Evolutionary conservation across 2,888 invertebrate species (phyloP).

Genomic region (Eristalinus aeneus): DNA sequence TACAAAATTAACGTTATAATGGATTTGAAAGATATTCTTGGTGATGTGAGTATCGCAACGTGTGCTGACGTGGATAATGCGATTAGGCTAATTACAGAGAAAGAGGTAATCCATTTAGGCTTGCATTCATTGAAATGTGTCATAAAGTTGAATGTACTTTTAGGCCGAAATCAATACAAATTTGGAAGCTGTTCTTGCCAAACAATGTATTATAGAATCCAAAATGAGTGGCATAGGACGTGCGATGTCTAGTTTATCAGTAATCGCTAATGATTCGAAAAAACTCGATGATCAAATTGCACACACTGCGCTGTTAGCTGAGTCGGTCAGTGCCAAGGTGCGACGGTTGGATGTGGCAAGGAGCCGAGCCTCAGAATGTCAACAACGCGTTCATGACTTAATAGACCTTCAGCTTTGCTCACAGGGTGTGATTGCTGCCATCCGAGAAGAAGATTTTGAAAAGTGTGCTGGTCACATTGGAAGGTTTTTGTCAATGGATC

Average conservation of each 20-base stretch:
- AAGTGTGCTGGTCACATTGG: constrained; percentile 97
- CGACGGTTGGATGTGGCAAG: constrained; percentile 93
- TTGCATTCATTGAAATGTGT: constrained; percentile 6
- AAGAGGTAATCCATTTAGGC: constrained; percentile 72
- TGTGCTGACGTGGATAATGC: constrained; percentile 82
- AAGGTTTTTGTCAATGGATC: constrained; percentile 95
- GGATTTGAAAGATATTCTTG: constrained; percentile 72
- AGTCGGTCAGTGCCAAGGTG: constrained; percentile 97
- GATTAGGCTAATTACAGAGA: constrained; percentile 73
- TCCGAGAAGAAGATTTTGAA: constrained; percentile 97
- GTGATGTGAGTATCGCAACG: constrained; percentile 78
- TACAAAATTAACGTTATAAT: constrained; percentile 36
- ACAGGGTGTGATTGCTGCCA: constrained; percentile 97
- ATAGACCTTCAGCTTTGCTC: constrained; percentile 97
- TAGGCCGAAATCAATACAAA: constrained; percentile 87
- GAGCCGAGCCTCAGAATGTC: constrained; percentile 96
- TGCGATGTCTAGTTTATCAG: constrained; percentile 89
- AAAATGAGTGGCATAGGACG: constrained; percentile 91
- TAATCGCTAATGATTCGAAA: constrained; percentile 89
- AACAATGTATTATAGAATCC: constrained; percentile 89
- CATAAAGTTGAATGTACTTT: constrained; percentile 19
- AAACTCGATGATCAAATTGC: constrained; percentile 92
- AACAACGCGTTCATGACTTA: constrained; percentile 95
- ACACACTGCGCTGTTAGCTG: constrained; percentile 92
- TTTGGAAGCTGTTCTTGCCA: constrained; percentile 86